A percentile compares a stretch with the other conserved stretches of the same genome.
Evolutionary conservation across 2,888 invertebrate species (phyloP).

Genomic region (Steinernema carpocapsae): DNA sequence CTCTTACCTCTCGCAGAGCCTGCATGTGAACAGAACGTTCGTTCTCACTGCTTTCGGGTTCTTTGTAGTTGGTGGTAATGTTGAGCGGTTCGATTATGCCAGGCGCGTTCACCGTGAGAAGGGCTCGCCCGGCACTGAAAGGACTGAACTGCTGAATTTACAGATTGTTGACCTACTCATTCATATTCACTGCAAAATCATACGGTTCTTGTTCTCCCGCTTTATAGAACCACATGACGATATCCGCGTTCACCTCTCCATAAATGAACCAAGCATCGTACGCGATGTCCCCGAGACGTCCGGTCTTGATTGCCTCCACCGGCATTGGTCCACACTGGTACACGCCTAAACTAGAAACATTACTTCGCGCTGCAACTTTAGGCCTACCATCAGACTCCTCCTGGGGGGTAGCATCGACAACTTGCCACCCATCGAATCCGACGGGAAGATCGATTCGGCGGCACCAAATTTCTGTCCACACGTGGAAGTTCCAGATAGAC

Average conservation of each 20-base stretch:
- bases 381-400: constrained; percentile 70
- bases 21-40: constrained; percentile 34
- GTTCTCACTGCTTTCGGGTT: constrained; percentile 26
- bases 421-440: constrained; percentile 81
- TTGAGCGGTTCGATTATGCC: constrained; percentile 11
- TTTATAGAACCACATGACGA: constrained; percentile 85
- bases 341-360: constrained; percentile 69
- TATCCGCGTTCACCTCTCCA: constrained; percentile 92
- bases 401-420: constrained; percentile 81
- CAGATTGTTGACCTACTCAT: constrained; percentile 20
- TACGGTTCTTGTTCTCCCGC: constrained; percentile 46
- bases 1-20: constrained; percentile 35
- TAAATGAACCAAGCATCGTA: constrained; percentile 84
- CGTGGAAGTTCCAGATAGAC: constrained; percentile 80
- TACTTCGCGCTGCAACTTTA: constrained; percentile 71
- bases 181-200: not conserved
- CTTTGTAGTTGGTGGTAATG: constrained; percentile 38
- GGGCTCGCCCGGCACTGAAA: constrained; percentile 42
- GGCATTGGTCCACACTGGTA: constrained; percentile 88
- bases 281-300: constrained; percentile 79
- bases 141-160: not conserved
- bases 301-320: constrained; percentile 81
- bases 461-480: constrained; percentile 85
- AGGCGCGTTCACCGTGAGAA: constrained; percentile 39
- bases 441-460: constrained; percentile 78